phyloP scores from a whole-genome alignment of 2,113 vertebrate species.

The Chauna torquata region DNA sequence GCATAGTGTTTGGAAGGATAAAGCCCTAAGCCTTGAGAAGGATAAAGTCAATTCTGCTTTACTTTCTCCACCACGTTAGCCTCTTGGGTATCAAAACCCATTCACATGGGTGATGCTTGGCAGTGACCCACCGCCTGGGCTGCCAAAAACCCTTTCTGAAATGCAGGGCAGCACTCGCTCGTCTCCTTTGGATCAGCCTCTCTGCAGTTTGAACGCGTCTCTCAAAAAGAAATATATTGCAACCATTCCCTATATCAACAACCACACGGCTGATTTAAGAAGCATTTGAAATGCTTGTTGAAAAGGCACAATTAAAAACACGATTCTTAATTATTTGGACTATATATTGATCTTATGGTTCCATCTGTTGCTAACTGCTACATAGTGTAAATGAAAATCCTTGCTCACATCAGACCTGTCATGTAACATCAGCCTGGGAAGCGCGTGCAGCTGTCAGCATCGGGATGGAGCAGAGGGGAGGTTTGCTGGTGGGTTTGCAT shows the following conservation, averaged over 20 bases:
- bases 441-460: background rate
- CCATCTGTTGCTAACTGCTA: slow-evolving; percentile 44
- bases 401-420: background rate
- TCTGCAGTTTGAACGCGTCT: background rate
- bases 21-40: background rate
- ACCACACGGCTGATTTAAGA: background rate
- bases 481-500: background rate
- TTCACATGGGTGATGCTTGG: fast-evolving
- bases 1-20: background rate
- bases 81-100: background rate
- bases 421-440: background rate
- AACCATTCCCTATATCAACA: background rate
- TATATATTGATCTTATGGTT: slow-evolving; percentile 17
- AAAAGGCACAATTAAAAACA: slow-evolving; percentile 45
- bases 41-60: background rate
- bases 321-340: slow-evolving; percentile 47
- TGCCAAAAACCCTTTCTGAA: background rate
- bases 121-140: background rate
- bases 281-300: slow-evolving; percentile 6
- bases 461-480: background rate
- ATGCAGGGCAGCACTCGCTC: fast-evolving
- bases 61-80: background rate
- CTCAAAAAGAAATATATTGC: background rate
- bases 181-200: background rate
- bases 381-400: background rate